Percentiles rank a stretch among this genome's conserved stretches.
Evolutionary conservation across 1,140 invertebrate genomes (phyloP).

Genomic region (Stegodyphus mimosarum): DNA sequence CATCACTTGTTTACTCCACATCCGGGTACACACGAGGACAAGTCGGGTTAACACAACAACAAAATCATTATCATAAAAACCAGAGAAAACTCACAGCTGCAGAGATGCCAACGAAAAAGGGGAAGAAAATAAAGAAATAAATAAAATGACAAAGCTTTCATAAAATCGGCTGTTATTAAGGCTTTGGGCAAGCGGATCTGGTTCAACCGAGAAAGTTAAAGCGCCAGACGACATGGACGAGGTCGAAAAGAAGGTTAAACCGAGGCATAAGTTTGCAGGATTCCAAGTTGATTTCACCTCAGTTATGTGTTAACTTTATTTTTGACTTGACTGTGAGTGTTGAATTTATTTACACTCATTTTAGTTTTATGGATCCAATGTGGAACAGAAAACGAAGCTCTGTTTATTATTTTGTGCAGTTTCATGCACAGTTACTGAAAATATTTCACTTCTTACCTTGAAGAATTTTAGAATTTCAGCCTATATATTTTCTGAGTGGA

Average conservation of each 20-base stretch:
- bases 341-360: no score
- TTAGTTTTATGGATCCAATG: no score
- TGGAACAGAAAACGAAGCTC: no score
- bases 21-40: constrained; percentile 8
- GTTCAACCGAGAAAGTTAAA: constrained; percentile 17
- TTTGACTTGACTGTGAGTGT: no score
- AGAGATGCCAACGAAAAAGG: background rate
- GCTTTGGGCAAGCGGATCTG: constrained; percentile 10
- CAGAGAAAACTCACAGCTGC: background rate
- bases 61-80: constrained; percentile 41
- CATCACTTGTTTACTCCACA: constrained; percentile 25
- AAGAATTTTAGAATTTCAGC: no score
- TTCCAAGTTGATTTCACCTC: no score
- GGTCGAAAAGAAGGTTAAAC: constrained; percentile 10
- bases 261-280: background rate
- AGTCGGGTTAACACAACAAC: background rate
- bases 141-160: constrained; percentile 16
- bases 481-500: no score
- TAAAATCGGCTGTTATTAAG: constrained; percentile 40
- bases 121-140: constrained; percentile 5
- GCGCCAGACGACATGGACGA: background rate
- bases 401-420: no score
- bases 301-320: no score
- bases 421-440: no score
- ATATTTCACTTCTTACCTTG: no score